Base-by-base conservation (phyloP, 2,113 vertebrate genomes). In the Melanostigma gelatinosum region DNA sequence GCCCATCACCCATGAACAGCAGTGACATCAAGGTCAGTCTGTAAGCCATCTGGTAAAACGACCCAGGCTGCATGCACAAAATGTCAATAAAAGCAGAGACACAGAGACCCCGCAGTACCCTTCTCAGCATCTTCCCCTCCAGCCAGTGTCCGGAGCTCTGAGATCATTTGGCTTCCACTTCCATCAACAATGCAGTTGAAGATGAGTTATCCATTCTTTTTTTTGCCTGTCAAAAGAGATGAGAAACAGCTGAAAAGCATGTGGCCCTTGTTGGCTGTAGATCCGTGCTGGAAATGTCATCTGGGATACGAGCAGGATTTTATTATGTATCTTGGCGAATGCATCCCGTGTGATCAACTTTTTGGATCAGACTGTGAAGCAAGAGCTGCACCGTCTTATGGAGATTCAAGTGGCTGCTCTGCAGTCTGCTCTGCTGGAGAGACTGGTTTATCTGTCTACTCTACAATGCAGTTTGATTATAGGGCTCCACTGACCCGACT, bases 121-220 rank as follows among this genome's bases (percentile, higher is more conserved):
- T 40, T 69, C 80, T 65, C 73, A 77, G 86, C 83, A 70, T 86
- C 85, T 54, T 76, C 48, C 68, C 85, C 52, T 85, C 58, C 57
- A 71, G 72, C 61, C 36, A 58, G 52, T 69, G 76, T 80, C 85
- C 79, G 75, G 16, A 80, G 62, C 75, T 79, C 74, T 70, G 72
- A 67, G 77, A 77, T 86, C 74, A 79, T 85, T 88, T 75, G 71
- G 79, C 62, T 46, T 77, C 27, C 24, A 40, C 79, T 79, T 87
- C 90, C 86, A 82, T 46, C 66, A 87, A 80, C 77, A 44, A 54
- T 62, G 72, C 75, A 78, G 82, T 65, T 86, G 72, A 82, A 81
- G 79, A 79, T 61, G 85, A 83, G 36, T 72, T 86, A 75, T 89
- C 77, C 71, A 72, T 91, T 88, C 88, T 82, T 91, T 88, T 82